These are phyloP conservation scores for Microplitis mediator DNA, from an alignment of 1,140 invertebrate genomes.

Conservation along the genomic window DNA sequence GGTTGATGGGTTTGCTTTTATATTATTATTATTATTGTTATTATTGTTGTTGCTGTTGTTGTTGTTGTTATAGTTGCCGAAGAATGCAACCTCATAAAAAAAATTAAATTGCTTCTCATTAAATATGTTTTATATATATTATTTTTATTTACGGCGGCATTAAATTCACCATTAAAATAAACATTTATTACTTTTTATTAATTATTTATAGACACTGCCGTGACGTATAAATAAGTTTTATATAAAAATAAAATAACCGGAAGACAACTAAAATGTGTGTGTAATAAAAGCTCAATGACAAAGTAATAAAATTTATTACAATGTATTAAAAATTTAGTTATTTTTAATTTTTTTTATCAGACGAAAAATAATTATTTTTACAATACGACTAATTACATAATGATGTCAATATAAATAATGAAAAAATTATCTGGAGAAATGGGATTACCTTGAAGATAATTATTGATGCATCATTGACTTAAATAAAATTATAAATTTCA, in stretches of 20 bases:
- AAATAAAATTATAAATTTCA: neutral
- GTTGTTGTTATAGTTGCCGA: neutral
- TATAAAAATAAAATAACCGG: too few species aligned
- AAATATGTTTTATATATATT: neutral
- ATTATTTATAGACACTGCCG: too few species aligned
- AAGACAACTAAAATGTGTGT: too few species aligned
- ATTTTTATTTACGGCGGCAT: too few species aligned
- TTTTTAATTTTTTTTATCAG: neutral
- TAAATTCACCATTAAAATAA: too few species aligned
- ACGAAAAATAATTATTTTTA: neutral
- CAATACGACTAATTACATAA: conserved; percentile 3
- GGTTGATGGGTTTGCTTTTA: too few species aligned
- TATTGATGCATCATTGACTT: neutral
- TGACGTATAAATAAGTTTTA: too few species aligned
- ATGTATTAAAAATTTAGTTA: neutral
- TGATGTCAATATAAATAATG: neutral
- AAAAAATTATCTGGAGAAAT: neutral
- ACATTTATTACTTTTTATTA: too few species aligned
- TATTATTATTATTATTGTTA: too few species aligned
- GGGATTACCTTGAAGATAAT: conserved; percentile 5
- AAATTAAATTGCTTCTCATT: conserved; percentile 12
- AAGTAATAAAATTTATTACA: neutral
- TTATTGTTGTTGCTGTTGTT: too few species aligned
- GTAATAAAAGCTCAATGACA: too few species aligned
- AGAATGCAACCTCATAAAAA: neutral